These are phyloP conservation scores for Patiria miniata DNA, from an alignment of 35 echinoderm and acorn worm genomes.

Conservation along the genomic window DNA sequence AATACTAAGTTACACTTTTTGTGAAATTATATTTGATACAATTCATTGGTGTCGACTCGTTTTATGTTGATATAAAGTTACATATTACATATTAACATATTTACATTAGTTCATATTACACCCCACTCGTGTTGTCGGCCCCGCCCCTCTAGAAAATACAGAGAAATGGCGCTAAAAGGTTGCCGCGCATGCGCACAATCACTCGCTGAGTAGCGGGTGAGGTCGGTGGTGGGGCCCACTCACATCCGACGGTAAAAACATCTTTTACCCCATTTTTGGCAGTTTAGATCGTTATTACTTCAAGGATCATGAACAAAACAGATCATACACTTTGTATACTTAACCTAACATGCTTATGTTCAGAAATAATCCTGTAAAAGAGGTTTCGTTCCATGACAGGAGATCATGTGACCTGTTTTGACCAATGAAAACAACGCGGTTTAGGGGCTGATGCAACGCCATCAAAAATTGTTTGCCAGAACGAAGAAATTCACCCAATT, in stretches of 20 bases:
- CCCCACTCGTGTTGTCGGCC: too few species aligned
- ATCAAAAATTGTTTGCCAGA: not conserved
- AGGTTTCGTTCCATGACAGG: not conserved
- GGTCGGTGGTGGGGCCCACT: not conserved
- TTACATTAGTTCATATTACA: too few species aligned
- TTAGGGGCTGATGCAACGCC: not conserved
- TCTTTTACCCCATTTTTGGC: not conserved
- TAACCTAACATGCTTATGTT: not conserved
- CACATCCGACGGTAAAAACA: not conserved
- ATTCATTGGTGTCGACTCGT: too few species aligned
- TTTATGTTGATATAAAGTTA: too few species aligned
- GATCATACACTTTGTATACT: not conserved
- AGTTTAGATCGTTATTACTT: not conserved
- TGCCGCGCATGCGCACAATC: not conserved
- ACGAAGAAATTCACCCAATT: not conserved
- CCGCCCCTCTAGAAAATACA: too few species aligned
- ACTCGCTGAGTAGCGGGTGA: slow-evolving; percentile 2
- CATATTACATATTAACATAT: too few species aligned
- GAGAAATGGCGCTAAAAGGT: not conserved
- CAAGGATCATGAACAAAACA: not conserved
- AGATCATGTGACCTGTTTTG: slow-evolving; percentile 24
- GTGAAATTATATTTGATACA: too few species aligned
- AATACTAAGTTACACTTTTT: too few species aligned
- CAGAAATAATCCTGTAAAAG: not conserved
- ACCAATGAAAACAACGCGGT: slow-evolving; percentile 33